These are phyloP conservation scores for Addax nasomaculatus DNA, from an alignment of 2,113 vertebrate species.

Conservation along the genomic window DNA sequence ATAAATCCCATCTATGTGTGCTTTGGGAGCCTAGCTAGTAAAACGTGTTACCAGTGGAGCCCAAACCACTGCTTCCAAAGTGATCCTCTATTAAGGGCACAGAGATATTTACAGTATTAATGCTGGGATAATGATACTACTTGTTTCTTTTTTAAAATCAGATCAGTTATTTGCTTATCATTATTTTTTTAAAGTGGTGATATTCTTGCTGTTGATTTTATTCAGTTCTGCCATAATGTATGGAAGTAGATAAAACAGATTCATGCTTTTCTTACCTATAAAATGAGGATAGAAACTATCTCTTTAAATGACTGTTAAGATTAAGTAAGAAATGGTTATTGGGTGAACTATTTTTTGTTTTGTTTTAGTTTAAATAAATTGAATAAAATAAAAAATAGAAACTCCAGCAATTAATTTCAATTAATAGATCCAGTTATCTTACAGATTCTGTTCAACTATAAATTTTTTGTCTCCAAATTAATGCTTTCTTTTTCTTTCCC, in stretches of 20 bases:
- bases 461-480: neutral
- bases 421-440: neutral
- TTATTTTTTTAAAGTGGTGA: neutral
- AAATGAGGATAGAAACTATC: neutral
- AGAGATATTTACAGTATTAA: neutral
- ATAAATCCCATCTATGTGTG: neutral
- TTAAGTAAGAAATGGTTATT: neutral
- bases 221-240: neutral
- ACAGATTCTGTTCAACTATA: neutral
- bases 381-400: neutral
- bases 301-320: neutral
- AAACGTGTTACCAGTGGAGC: neutral
- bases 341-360: neutral
- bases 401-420: neutral
- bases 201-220: neutral
- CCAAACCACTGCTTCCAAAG: neutral
- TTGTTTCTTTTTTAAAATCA: neutral
- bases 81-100: neutral
- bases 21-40: neutral
- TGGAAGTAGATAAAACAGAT: neutral
- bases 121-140: neutral
- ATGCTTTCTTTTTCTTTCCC: neutral
- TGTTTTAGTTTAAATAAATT: neutral
- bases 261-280: neutral
- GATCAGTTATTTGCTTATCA: neutral